These are phyloP conservation scores for Drosophila antonietae DNA, from an alignment of 2,888 invertebrate genomes.

Conservation along the genomic window DNA sequence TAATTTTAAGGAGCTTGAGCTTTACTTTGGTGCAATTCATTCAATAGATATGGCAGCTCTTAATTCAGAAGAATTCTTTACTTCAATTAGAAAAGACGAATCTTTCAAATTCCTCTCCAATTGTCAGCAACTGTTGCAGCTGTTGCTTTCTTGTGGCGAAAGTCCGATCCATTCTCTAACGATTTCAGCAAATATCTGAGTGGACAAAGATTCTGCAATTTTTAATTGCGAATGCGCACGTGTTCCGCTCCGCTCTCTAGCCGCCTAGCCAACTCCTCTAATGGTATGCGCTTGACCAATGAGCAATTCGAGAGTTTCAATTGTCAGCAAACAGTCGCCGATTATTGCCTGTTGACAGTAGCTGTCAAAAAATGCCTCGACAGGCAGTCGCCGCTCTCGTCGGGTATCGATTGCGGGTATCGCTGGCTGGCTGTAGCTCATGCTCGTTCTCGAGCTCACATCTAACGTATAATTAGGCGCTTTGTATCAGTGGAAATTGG, in stretches of 20 bases:
- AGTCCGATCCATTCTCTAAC: conserved; percentile 5
- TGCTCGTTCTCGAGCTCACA: conserved; percentile 1
- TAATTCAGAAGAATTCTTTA: neutral
- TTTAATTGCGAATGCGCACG: conserved; percentile 68
- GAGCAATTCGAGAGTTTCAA: conserved; percentile 36
- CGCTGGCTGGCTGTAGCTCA: neutral
- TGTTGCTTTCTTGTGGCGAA: neutral
- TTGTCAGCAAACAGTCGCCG: conserved; percentile 22
- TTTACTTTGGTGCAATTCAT: neutral
- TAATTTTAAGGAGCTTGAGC: neutral
- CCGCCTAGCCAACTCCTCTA: conserved; percentile 22
- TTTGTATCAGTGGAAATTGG: conserved; percentile 62
- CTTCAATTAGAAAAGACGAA: neutral
- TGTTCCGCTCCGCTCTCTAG: conserved; percentile 44
- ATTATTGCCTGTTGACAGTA: conserved; percentile 27
- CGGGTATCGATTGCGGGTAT: conserved; percentile 16
- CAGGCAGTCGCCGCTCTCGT: conserved; percentile 40
- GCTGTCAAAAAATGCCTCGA: conserved; percentile 67
- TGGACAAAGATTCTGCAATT: conserved; percentile 34
- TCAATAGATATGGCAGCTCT: neutral
- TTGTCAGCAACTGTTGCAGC: neutral
- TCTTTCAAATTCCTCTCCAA: neutral
- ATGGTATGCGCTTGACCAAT: conserved; percentile 21
- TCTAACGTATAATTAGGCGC: conserved; percentile 67
- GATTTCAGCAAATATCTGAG: conserved; percentile 19